Evolutionary conservation across 2,113 vertebrate genomes (phyloP).

Genomic region (Sapayoa aenigma): DNA sequence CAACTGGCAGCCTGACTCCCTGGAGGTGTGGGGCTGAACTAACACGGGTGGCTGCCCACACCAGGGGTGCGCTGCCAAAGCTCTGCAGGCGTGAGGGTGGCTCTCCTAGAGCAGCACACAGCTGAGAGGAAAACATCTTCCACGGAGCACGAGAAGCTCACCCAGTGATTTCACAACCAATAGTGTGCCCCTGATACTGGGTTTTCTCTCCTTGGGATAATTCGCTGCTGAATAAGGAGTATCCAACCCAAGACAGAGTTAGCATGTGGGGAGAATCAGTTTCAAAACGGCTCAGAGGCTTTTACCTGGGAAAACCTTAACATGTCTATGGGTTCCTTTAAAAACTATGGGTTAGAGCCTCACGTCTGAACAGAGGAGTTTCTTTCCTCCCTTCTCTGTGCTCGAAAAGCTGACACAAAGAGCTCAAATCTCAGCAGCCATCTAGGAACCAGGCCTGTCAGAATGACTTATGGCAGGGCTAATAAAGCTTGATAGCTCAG

Average conservation of each 20-base stretch:
- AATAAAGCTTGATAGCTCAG: neutral
- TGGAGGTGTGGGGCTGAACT: neutral
- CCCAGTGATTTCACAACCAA: neutral
- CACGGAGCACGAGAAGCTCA: neutral
- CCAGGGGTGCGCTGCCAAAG: neutral
- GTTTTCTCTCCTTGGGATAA: neutral
- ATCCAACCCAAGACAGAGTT: neutral
- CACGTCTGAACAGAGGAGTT: neutral
- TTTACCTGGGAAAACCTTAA: neutral
- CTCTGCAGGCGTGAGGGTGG: neutral
- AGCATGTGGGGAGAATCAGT: neutral
- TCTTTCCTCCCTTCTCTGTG: neutral
- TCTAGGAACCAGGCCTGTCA: neutral
- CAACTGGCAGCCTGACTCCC: neutral
- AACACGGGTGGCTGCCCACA: accelerated
- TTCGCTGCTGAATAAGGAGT: neutral
- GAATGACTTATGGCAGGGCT: neutral
- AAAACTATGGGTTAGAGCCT: neutral
- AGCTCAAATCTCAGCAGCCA: constrained; percentile 1
- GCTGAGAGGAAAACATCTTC: neutral
- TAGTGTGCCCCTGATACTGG: neutral
- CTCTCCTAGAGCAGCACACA: neutral
- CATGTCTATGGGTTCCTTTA: neutral
- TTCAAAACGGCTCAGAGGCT: neutral
- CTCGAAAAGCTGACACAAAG: neutral